These are phyloP conservation scores for Phylloscopus whistleri DNA, from an alignment of 2,113 vertebrate genomes.

Conservation along the genomic window DNA sequence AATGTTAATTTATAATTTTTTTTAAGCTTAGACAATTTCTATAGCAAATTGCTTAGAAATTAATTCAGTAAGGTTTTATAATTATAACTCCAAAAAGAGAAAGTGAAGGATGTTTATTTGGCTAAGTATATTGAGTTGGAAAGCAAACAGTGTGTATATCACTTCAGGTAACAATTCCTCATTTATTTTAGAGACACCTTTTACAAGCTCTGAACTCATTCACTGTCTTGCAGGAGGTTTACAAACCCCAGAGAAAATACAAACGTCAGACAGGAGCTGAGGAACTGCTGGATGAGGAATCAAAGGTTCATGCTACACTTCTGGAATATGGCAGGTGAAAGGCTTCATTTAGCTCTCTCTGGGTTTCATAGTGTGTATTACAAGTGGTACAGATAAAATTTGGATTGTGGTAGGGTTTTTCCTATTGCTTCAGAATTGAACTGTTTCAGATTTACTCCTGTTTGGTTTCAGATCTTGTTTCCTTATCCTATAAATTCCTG, in stretches of 20 bases:
- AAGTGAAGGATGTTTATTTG: not conserved
- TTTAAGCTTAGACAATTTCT: not conserved
- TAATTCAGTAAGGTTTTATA: not conserved
- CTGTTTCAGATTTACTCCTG: not conserved
- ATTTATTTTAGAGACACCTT: not conserved
- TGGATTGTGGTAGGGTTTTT: not conserved
- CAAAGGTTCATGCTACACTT: slow-evolving; percentile 90
- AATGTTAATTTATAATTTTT: not conserved
- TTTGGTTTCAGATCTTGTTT: not conserved
- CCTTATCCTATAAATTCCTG: not conserved
- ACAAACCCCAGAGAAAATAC: slow-evolving; percentile 93
- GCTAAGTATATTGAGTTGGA: not conserved
- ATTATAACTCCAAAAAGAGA: not conserved
- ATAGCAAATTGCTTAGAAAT: not conserved
- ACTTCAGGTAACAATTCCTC: not conserved
- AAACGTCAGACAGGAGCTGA: slow-evolving; percentile 85
- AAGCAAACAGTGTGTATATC: not conserved
- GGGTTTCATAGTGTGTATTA: too few species aligned
- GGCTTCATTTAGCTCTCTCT: not conserved
- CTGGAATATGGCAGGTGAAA: slow-evolving; percentile 92
- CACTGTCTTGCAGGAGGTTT: slow-evolving; percentile 79
- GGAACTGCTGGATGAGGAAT: slow-evolving; percentile 88
- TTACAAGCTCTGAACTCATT: not conserved
- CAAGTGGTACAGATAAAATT: not conserved
- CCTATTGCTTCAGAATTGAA: not conserved